Evolutionary conservation across 2,113 vertebrate genomes (phyloP), one percentile per base, ranked within the genome.

Genomic region (Phycodurus eques): DNA sequence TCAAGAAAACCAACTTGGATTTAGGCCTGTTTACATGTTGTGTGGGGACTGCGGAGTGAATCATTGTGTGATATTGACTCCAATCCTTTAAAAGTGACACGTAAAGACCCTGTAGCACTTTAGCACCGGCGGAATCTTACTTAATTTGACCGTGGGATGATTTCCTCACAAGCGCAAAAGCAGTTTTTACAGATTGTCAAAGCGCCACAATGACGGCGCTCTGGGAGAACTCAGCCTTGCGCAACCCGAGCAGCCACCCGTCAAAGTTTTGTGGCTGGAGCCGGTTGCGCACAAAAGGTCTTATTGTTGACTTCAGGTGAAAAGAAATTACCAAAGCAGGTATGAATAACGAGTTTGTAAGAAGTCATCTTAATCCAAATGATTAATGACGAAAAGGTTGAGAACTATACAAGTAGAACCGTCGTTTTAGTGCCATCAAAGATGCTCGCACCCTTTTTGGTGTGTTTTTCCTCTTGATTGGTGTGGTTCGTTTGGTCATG

Each of bases 141-240:
- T 80, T 86, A 71, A 5, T 75, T 80, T 70, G 47, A 80, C 27
- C 1, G 5, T 54, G 22, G 76, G 72, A 49, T 70, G 67, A 76
- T 70, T 78, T 77, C 74, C 69, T 77, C 74, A 53, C 27, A 72
- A 67, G 75, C 43, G 33, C 73, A 85, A 85, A 76, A 59, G 70
- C 70, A 56, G 68, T 78, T 71, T 80, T 84, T 83, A 74, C 31
- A 73, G 19, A 7, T 15, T 22, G 57, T 33, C 31, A 74, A 51
- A 79, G 47, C 64, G 66, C 73, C 73, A 63, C 74, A 66, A 76
- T 82, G 72, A 75, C 47, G 9, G 31, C 65, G 43, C n/a, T 75
- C 72, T 81, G 80, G 73, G 81, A 84, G 82, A 85, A 70, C 46
- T 12, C 2, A 6, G 6, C 60, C 68, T 79, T 73, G 77, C 82